Percentiles rank a stretch among this genome's conserved stretches.
These are phyloP conservation scores for Copidosoma floridanum DNA, from an alignment of 1,140 invertebrate species.

Conservation along the genomic window DNA sequence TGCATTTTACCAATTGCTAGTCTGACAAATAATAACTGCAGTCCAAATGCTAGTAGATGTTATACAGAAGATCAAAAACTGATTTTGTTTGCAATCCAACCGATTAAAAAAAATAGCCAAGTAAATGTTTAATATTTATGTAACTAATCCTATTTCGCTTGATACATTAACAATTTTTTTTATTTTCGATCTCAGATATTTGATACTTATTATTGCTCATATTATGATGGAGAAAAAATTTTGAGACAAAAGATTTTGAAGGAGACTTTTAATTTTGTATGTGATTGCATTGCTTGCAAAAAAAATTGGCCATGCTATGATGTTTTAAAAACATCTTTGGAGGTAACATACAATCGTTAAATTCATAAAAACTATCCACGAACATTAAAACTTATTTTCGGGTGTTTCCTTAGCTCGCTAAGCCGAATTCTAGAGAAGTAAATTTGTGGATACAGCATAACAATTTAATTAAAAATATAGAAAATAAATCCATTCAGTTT, in stretches of 20 bases:
- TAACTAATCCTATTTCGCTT: neutral
- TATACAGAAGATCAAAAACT: neutral
- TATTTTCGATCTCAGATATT: constrained; percentile 1
- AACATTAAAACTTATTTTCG: neutral
- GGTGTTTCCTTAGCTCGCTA: neutral
- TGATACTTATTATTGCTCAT: constrained; percentile 1
- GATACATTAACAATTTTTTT: too few species aligned
- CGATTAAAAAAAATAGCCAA: constrained; percentile 8
- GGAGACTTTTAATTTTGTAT: neutral
- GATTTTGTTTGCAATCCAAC: constrained; percentile 1
- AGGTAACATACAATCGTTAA: neutral
- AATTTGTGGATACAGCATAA: neutral
- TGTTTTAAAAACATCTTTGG: neutral
- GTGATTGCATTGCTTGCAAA: constrained; percentile 5
- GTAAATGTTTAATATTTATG: neutral
- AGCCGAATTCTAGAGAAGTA: constrained; percentile 1
- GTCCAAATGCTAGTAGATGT: constrained; percentile 5
- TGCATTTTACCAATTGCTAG: constrained; percentile 9
- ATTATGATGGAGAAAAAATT: neutral
- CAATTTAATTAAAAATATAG: neutral
- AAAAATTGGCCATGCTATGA: neutral
- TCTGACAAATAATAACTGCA: constrained; percentile 5
- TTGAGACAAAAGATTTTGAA: neutral
- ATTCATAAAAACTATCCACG: neutral
- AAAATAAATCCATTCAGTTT: neutral